Evolutionary conservation across 2,113 vertebrate species (phyloP).

Genomic region (Sylvicapra grimmia): DNA sequence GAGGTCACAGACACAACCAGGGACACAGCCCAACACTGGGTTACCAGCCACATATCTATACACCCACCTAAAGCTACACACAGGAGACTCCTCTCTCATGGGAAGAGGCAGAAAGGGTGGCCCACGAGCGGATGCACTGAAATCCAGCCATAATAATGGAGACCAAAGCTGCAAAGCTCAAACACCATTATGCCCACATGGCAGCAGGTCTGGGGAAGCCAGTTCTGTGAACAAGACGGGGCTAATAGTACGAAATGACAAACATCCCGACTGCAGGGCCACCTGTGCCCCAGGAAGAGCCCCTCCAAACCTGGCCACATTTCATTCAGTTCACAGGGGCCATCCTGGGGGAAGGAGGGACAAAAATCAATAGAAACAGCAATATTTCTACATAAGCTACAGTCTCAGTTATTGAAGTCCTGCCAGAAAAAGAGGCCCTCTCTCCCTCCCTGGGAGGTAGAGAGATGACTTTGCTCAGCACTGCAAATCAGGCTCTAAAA

Average conservation of each 20-base stretch:
- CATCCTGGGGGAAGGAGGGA: neutral
- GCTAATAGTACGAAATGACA: neutral
- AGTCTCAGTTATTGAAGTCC: neutral
- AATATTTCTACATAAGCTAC: neutral
- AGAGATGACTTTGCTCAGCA: conserved; percentile 15
- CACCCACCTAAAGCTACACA: neutral
- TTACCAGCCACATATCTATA: neutral
- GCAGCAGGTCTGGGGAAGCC: neutral
- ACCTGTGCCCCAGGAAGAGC: neutral
- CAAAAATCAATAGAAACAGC: neutral
- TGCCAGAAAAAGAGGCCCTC: neutral
- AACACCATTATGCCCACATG: neutral
- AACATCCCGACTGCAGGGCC: neutral
- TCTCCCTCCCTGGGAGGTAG: neutral
- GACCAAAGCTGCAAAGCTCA: neutral
- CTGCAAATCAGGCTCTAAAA: conserved; percentile 22
- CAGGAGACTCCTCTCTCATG: neutral
- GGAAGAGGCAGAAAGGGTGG: neutral
- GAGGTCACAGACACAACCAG: neutral
- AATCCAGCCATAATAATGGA: neutral
- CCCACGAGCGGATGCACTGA: neutral
- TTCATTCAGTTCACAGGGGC: neutral
- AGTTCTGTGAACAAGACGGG: neutral
- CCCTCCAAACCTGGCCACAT: neutral
- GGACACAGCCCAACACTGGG: neutral